phyloP scores from a whole-genome alignment of 2,797 vertebrate genomes.

The Nannoperca australis region DNA sequence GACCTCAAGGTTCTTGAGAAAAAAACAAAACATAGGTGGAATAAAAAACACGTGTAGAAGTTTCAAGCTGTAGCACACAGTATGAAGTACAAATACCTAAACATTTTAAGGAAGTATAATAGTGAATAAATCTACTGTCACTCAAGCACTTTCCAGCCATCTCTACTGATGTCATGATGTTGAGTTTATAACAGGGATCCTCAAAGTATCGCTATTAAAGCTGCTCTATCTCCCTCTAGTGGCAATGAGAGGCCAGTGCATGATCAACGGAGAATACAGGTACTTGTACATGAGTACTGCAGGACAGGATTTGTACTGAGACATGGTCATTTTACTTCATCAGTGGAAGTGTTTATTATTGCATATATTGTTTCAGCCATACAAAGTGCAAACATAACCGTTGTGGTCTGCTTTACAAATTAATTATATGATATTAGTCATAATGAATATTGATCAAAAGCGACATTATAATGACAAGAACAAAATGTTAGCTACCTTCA shows the following conservation, averaged over 20 bases:
- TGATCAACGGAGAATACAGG: neutral
- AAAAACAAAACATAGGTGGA: no score
- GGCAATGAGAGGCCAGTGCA: conserved; percentile 23
- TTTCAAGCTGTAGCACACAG: no score
- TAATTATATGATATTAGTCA: conserved; percentile 28
- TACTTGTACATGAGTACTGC: neutral
- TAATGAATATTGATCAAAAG: conserved; percentile 51
- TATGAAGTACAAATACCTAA: neutral
- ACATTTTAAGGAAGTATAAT: neutral
- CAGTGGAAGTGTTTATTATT: conserved; percentile 67
- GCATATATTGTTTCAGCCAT: conserved; percentile 53
- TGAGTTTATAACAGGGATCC: neutral
- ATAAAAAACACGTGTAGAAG: no score
- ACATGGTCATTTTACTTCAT: conserved; percentile 36
- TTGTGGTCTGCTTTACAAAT: conserved; percentile 33
- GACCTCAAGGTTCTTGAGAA: no score
- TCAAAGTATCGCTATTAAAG: neutral
- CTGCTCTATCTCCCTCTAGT: conserved; percentile 51
- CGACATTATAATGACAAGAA: conserved; percentile 47
- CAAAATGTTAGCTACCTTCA: conserved; percentile 76
- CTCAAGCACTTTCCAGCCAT: neutral
- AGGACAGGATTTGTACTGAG: neutral
- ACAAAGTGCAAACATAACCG: conserved; percentile 68
- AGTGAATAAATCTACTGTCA: neutral
- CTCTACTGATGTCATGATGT: no score